Base-by-base conservation (phyloP, 1,140 invertebrate species). In the Mercenaria mercenaria region DNA sequence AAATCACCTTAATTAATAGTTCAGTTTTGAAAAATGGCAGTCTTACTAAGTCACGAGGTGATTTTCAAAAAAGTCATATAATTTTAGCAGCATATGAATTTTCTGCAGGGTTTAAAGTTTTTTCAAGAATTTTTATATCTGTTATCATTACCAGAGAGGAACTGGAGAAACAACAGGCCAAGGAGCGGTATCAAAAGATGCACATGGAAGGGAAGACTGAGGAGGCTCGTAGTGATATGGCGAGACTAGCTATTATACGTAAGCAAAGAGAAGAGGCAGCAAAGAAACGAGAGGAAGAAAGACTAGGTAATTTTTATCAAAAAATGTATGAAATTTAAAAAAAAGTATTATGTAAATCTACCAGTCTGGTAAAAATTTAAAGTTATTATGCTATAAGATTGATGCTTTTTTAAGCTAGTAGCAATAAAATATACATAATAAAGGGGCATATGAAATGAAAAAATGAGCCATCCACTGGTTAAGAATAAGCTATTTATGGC, bases 131-230 rank as follows among this genome's bases (percentile, higher is more conserved):
- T n/a, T n/a, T n/a, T n/a, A n/a, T n/a, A n/a, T n/a, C n/a, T n/a
- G n/a, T n/a, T 56, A 15, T 56, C 15, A 34, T 56, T 61, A 23
- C 80, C 93, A 98, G 99, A 81, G 99, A 99, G 97, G 99, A 99
- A 96, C 96, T 99, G 77, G 98, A 99, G 95, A 98, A 98, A 93
- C 98, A 99, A 94, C 97, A 97, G 94, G 98, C 98, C 0, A 97
- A 97, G 82, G 97, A 97, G 29, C 97, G 98, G 91, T 99, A 99
- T 95, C 98, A 98, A 94, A 98, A 98, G 94, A 96, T 99, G 32
- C 99, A 99, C 94, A 98, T 98, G 0, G 98, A 98, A 86, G 99
- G 99, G 77, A 99, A 99, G 96, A 99, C 99, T 0, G 99, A 99
- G 61, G 98, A 99, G 95, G 99, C 99, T 0, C 97, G 98, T 89